phyloP scores from a whole-genome alignment of 1,140 invertebrate genomes.

The Drosophila mojavensis region DNA sequence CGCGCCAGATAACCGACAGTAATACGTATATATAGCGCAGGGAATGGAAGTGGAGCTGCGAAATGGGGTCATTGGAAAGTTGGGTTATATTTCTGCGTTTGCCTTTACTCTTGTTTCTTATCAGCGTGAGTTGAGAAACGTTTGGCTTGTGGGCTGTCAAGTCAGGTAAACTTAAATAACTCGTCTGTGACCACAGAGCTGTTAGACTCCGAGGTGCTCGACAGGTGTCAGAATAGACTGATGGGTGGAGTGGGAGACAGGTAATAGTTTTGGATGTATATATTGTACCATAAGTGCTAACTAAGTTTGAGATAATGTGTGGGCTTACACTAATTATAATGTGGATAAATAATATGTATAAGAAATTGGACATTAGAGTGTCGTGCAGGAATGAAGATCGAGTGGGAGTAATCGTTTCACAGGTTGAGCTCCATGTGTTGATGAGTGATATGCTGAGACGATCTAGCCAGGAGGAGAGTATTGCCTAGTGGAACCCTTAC shows the following conservation, averaged over 20 bases:
- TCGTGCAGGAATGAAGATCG: too few species aligned
- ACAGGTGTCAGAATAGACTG: slow-evolving; percentile 23
- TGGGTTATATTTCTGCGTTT: slow-evolving; percentile 18
- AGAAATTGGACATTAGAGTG: too few species aligned
- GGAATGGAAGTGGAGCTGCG: slow-evolving; percentile 29
- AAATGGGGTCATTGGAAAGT: slow-evolving; percentile 55
- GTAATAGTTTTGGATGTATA: not conserved
- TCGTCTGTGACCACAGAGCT: slow-evolving; percentile 25
- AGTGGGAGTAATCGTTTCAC: too few species aligned
- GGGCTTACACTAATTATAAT: too few species aligned
- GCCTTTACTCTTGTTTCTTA: slow-evolving; percentile 7
- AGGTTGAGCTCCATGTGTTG: too few species aligned
- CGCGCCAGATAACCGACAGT: slow-evolving; percentile 37
- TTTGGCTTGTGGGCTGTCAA: slow-evolving; percentile 37
- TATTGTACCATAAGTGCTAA: too few species aligned
- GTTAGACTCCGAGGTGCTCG: slow-evolving; percentile 7
- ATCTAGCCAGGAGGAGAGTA: too few species aligned
- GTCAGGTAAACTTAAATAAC: slow-evolving; percentile 21
- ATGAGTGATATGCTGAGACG: too few species aligned
- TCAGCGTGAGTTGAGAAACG: slow-evolving; percentile 34
- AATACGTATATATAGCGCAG: not conserved
- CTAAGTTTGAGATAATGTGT: too few species aligned
- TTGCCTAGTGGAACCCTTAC: too few species aligned
- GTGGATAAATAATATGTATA: too few species aligned
- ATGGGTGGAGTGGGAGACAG: too few species aligned